A percentile compares a stretch with the other conserved stretches of the same genome.
Evolutionary conservation across 2,797 vertebrate species (phyloP).

Genomic region (Emys orbicularis): DNA sequence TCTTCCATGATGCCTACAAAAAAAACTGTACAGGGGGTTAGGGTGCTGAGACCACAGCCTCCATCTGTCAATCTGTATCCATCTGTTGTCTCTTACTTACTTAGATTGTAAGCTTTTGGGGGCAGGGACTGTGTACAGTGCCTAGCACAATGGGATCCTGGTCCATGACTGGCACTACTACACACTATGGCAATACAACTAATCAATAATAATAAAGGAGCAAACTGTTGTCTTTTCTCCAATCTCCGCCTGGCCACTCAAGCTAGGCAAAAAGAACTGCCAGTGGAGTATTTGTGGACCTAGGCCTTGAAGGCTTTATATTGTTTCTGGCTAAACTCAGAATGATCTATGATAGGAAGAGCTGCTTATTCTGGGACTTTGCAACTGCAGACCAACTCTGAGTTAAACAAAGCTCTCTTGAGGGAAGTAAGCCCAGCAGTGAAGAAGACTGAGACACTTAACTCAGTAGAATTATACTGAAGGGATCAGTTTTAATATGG

Average conservation of each 20-base stretch:
- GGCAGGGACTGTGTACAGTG: background rate
- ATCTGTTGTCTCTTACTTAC: background rate
- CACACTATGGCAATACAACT: conserved; percentile 37
- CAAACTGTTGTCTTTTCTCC: conserved; percentile 15
- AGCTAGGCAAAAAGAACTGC: background rate
- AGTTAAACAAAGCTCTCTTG: background rate
- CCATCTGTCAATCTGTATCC: background rate
- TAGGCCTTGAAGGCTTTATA: background rate
- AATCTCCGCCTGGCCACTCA: background rate
- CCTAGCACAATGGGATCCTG: background rate
- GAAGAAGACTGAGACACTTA: background rate
- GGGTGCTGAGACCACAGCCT: background rate
- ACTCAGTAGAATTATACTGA: background rate
- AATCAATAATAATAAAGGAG: conserved; percentile 41
- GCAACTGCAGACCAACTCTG: background rate
- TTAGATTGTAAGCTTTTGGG: background rate
- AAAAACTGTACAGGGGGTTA: background rate
- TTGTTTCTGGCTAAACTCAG: conserved; percentile 13
- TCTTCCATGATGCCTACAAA: background rate
- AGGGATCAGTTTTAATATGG: background rate
- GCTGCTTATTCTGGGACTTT: background rate
- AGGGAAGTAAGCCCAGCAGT: background rate
- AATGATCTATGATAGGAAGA: background rate
- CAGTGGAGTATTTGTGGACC: background rate
- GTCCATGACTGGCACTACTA: background rate